Percentiles rank a stretch among this genome's conserved stretches.
phyloP scores from a whole-genome alignment of 2,797 vertebrate species.

The Pangasius sanitwongsei region DNA sequence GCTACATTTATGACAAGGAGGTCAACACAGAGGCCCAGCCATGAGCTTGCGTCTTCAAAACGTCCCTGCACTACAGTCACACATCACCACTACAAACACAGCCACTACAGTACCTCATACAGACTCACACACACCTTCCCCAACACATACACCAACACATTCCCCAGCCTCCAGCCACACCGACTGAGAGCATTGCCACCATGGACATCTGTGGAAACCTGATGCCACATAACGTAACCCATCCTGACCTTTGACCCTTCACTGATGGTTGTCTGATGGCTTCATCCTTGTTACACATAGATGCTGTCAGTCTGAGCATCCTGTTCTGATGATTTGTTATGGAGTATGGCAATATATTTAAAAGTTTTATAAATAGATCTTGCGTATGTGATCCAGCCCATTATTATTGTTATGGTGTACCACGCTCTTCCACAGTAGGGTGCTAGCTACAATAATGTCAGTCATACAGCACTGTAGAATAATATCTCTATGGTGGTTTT shows the following conservation, averaged over 20 bases:
- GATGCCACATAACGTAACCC: background rate
- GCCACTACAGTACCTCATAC: slow-evolving; percentile 27
- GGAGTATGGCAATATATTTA: background rate
- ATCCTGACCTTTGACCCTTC: slow-evolving; percentile 6
- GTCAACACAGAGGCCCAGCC: slow-evolving; percentile 86
- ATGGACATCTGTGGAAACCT: slow-evolving; percentile 13
- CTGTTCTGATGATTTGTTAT: background rate
- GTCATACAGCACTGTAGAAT: background rate
- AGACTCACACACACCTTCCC: slow-evolving; percentile 1
- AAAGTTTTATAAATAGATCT: background rate
- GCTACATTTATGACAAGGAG: slow-evolving; percentile 97
- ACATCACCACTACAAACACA: slow-evolving; percentile 49
- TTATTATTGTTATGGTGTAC: background rate
- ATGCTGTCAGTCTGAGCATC: background rate
- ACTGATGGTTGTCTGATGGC: background rate
- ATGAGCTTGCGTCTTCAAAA: slow-evolving; percentile 65
- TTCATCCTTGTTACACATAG: background rate
- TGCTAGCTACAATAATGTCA: background rate
- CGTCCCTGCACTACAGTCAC: slow-evolving; percentile 53
- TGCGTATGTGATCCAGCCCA: background rate
- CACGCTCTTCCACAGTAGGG: background rate
- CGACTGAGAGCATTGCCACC: slow-evolving; percentile 27
- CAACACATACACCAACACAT: background rate
- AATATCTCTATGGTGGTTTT: background rate
- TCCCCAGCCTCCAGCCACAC: background rate